These are phyloP conservation scores for Moxostoma hubbsi DNA, from an alignment of 2,797 vertebrate species.

Conservation along the genomic window DNA sequence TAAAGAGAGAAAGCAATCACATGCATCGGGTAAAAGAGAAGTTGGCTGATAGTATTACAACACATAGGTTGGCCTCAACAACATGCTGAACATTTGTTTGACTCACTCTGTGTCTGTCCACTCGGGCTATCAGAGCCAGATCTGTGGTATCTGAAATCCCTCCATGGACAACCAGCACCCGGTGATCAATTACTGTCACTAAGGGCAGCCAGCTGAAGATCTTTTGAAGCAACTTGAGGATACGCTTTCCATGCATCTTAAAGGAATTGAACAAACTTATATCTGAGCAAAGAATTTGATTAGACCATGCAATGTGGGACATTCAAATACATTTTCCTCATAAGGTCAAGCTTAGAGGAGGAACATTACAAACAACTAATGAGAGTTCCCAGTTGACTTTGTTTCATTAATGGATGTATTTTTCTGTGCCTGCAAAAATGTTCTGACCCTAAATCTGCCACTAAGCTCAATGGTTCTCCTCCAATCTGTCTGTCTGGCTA, in stretches of 20 bases:
- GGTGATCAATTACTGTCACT: constrained; percentile 90
- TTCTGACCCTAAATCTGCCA: too few relatives aligned
- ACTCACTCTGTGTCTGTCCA: constrained; percentile 87
- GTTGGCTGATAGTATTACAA: not conserved
- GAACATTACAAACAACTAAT: too few relatives aligned
- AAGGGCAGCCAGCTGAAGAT: constrained; percentile 95
- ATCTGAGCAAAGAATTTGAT: too few relatives aligned
- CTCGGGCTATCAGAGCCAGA: constrained; percentile 81
- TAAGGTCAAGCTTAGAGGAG: not conserved
- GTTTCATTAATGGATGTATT: too few relatives aligned
- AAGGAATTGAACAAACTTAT: not conserved
- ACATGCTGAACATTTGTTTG: not conserved
- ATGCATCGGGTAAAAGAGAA: not conserved
- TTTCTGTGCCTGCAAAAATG: too few relatives aligned
- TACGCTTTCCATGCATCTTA: constrained; percentile 87
- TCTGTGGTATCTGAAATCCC: constrained; percentile 90
- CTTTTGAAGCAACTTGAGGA: constrained; percentile 87
- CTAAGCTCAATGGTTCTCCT: too few relatives aligned
- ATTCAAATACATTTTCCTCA: not conserved
- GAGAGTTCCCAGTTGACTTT: too few relatives aligned
- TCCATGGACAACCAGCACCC: constrained; percentile 89
- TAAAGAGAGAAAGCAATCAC: constrained; percentile 60
- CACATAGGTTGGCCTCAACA: not conserved
- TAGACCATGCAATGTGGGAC: too few relatives aligned
- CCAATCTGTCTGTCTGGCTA: too few relatives aligned